phyloP scores from a whole-genome alignment of 2,888 invertebrate genomes.

The Apoda limacodes region DNA sequence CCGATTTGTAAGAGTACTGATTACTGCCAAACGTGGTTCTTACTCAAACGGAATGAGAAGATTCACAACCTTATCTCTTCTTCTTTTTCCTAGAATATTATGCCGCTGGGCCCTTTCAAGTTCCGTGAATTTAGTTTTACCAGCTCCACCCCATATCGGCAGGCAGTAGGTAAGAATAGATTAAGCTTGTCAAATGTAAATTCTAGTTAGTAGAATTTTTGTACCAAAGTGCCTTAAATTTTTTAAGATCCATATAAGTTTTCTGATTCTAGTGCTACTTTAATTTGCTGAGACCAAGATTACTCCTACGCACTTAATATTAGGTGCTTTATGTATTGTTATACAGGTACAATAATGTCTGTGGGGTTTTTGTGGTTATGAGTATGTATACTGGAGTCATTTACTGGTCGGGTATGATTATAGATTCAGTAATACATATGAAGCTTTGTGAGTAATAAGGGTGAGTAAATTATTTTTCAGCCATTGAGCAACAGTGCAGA shows the following conservation, averaged over 20 bases:
- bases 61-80: too few species aligned
- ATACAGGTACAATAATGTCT: constrained; percentile 6
- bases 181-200: constrained; percentile 9
- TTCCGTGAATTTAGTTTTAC: constrained; percentile 7
- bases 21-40: too few species aligned
- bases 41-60: too few species aligned
- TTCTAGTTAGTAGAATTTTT: constrained; percentile 5
- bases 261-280: constrained; percentile 5
- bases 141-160: constrained; percentile 15
- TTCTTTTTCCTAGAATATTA: too few species aligned
- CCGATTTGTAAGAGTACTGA: too few species aligned
- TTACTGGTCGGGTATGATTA: constrained; percentile 1
- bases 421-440: neutral
- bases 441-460: neutral
- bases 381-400: neutral
- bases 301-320: constrained; percentile 11
- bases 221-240: constrained; percentile 8
- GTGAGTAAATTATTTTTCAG: constrained; percentile 6
- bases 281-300: constrained; percentile 10
- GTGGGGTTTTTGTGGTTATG: neutral
- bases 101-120: constrained; percentile 13
- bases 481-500: constrained; percentile 3
- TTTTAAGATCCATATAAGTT: constrained; percentile 12
- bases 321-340: constrained; percentile 2
- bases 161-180: constrained; percentile 11